A percentile compares a stretch with the other conserved stretches of the same genome.
phyloP scores from a whole-genome alignment of 2,888 invertebrate species.

The Deilephila elpenor region DNA sequence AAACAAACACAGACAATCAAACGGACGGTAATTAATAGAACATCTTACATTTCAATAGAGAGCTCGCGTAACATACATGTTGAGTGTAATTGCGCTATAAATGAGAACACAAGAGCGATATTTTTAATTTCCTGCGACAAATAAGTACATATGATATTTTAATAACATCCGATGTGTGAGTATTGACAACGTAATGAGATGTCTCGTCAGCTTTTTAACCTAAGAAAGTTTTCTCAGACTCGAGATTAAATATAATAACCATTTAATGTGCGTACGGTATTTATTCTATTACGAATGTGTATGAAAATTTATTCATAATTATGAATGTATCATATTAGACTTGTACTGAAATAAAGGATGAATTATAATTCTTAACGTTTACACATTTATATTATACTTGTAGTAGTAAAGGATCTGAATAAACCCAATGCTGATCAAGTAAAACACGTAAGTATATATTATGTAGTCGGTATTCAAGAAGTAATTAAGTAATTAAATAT shows the following conservation, averaged over 20 bases:
- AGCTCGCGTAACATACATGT: slow-evolving; percentile 3
- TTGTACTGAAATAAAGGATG: too few relatives aligned
- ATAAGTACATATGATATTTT: slow-evolving; percentile 24
- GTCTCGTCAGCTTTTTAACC: slow-evolving; percentile 5
- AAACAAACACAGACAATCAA: not conserved
- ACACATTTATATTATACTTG: too few relatives aligned
- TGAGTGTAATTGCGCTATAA: slow-evolving; percentile 3
- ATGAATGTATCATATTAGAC: too few relatives aligned
- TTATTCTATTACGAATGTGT: too few relatives aligned
- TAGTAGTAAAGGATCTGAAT: too few relatives aligned
- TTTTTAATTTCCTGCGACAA: slow-evolving; percentile 26
- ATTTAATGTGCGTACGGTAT: not conserved
- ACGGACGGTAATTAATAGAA: not conserved
- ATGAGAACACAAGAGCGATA: slow-evolving; percentile 10
- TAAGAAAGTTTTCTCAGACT: slow-evolving; percentile 5
- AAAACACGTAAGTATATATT: too few relatives aligned
- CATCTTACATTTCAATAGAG: not conserved
- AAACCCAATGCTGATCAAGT: too few relatives aligned
- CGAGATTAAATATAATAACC: not conserved
- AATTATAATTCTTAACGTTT: too few relatives aligned
- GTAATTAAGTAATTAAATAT: too few relatives aligned
- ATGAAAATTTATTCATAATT: not conserved
- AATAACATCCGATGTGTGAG: slow-evolving; percentile 19
- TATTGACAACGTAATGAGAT: slow-evolving; percentile 20
- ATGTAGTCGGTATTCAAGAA: too few relatives aligned